These are phyloP conservation scores for Podargus strigoides DNA, from an alignment of 2,797 vertebrate genomes.

Conservation along the genomic window DNA sequence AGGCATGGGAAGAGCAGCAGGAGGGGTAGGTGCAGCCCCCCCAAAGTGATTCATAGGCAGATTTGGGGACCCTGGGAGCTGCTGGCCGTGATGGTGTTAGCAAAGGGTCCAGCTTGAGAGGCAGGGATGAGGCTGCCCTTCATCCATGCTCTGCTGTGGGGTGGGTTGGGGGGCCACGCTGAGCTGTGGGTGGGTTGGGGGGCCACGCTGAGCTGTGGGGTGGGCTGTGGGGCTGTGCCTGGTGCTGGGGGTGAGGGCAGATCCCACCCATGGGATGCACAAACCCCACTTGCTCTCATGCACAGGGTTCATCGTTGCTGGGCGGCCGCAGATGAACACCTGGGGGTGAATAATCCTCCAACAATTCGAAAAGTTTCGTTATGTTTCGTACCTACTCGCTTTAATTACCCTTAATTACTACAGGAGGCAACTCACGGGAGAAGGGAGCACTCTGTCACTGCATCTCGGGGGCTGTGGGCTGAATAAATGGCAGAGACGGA, in stretches of 20 bases:
- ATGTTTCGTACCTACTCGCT: neutral
- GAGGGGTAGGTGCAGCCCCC: rapidly evolving
- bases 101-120: neutral
- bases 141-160: neutral
- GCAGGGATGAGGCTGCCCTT: neutral
- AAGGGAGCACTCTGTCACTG: neutral
- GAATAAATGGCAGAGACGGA: neutral
- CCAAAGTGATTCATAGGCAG: rapidly evolving
- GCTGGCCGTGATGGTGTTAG: neutral
- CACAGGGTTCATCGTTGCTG: rapidly evolving
- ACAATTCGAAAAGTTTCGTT: neutral
- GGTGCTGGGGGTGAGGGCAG: too few relatives aligned
- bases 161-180: neutral
- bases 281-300: rapidly evolving
- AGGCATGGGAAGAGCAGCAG: neutral
- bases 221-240: neutral
- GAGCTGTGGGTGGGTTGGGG: neutral
- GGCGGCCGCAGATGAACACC: neutral
- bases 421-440: neutral
- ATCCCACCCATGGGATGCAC: too few relatives aligned
- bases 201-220: too few relatives aligned
- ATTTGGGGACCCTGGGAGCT: neutral
- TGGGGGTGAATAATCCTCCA: neutral
- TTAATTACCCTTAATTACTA: slow-evolving; percentile 61
- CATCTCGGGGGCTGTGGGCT: neutral